Conservation (phyloP, 1,140 invertebrate species). For the Ericerus pela region DNA sequence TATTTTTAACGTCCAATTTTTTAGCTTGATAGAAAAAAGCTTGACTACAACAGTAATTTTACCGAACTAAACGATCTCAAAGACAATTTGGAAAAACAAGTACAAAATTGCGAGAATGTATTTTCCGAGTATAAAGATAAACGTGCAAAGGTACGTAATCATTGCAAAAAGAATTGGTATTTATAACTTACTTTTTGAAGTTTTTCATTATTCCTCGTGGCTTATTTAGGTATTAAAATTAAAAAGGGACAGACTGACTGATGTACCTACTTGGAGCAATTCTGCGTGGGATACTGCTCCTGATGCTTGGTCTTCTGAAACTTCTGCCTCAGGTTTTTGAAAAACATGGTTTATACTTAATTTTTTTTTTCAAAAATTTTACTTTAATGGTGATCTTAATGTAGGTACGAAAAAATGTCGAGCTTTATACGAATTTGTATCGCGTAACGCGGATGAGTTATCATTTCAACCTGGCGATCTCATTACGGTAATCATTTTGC, state of each 20-base stretch:
- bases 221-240: slow-evolving; percentile 3
- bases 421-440: slow-evolving; percentile 86
- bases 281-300: slow-evolving; percentile 27
- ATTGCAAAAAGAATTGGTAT: too few species aligned
- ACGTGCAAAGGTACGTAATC: background rate
- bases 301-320: slow-evolving; percentile 23
- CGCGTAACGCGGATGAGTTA: slow-evolving; percentile 84
- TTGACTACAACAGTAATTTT: slow-evolving; percentile 9
- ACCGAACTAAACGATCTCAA: slow-evolving; percentile 31
- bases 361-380: too few species aligned
- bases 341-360: too few species aligned
- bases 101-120: background rate
- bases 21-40: slow-evolving; percentile 16
- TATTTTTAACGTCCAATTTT: too few species aligned
- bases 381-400: slow-evolving; percentile 17
- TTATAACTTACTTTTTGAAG: background rate
- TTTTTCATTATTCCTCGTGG: background rate
- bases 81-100: background rate
- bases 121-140: background rate
- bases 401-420: slow-evolving; percentile 47
- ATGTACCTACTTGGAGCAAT: slow-evolving; percentile 18
- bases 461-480: slow-evolving; percentile 87
- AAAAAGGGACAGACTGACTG: slow-evolving; percentile 14
- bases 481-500: slow-evolving; percentile 73
- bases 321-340: too few species aligned